phyloP scores from a whole-genome alignment of 2,797 vertebrate genomes.

The Jordanella pulchra region DNA sequence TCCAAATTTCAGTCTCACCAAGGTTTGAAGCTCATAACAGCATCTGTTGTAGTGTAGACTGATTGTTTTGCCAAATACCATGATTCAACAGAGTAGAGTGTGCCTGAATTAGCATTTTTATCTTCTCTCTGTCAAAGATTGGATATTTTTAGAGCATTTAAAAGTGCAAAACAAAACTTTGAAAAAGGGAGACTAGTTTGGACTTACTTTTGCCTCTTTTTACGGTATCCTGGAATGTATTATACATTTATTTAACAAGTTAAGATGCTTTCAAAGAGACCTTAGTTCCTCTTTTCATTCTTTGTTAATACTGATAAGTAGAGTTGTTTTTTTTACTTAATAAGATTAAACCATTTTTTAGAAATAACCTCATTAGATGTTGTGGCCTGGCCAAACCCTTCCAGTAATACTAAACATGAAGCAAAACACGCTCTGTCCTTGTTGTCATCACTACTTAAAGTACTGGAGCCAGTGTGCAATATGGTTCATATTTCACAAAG shows the following conservation, averaged over 20 bases:
- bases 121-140: slow-evolving; percentile 3
- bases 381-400: slow-evolving; percentile 28
- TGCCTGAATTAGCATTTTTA: neutral
- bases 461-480: slow-evolving; percentile 55
- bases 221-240: neutral
- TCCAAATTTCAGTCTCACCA: slow-evolving; percentile 25
- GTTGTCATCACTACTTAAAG: slow-evolving; percentile 64
- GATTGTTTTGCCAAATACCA: slow-evolving; percentile 18
- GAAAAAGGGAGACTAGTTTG: neutral
- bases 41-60: slow-evolving; percentile 35
- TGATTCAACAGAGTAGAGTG: slow-evolving; percentile 16
- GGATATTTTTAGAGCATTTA: slow-evolving; percentile 4
- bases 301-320: slow-evolving; percentile 38
- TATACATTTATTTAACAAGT: slow-evolving; percentile 13
- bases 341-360: slow-evolving; percentile 57
- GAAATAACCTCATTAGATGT: slow-evolving; percentile 41
- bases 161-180: neutral
- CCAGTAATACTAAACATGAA: slow-evolving; percentile 52
- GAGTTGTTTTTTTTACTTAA: slow-evolving; percentile 44
- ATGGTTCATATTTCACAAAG: slow-evolving; percentile 63
- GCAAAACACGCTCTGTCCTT: slow-evolving; percentile 50
- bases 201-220: neutral
- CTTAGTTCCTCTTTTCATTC: slow-evolving; percentile 19
- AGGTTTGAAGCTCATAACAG: slow-evolving; percentile 10
- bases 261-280: neutral